Conservation (phyloP, 1,140 invertebrate species). For the fruit fly (Drosophila melanogaster) region DNA sequence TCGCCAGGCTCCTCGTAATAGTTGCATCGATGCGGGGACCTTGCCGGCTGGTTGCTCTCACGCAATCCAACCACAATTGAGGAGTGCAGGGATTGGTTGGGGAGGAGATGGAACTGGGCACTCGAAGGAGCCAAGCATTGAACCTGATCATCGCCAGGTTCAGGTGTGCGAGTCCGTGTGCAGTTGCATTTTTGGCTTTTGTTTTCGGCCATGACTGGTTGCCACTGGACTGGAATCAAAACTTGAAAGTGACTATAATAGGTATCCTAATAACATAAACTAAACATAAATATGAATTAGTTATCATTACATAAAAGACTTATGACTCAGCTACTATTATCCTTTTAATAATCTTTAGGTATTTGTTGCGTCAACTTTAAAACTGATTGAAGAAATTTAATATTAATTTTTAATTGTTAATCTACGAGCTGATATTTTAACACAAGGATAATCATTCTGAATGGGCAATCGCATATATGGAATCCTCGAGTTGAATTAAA, state of each 20-base stretch:
- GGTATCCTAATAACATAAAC: too few relatives aligned
- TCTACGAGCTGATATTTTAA: neutral
- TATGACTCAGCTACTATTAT: neutral
- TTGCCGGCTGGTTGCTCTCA: constrained; percentile 57
- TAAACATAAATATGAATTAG: too few relatives aligned
- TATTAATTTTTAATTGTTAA: too few relatives aligned
- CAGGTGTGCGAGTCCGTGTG: constrained; percentile 52
- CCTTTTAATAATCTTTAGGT: neutral
- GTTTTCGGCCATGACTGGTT: constrained; percentile 3
- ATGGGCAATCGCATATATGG: neutral
- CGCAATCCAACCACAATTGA: constrained; percentile 31
- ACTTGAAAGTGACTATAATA: neutral
- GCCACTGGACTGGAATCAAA: neutral
- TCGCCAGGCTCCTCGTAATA: constrained; percentile 40
- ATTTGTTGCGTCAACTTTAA: neutral
- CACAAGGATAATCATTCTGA: neutral
- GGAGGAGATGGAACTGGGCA: neutral
- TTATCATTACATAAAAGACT: too few relatives aligned
- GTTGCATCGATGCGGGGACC: constrained; percentile 36
- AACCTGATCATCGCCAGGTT: constrained; percentile 64
- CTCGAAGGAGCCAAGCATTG: constrained; percentile 54
- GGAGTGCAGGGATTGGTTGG: constrained; percentile 3
- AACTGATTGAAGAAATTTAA: neutral
- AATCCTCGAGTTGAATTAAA: neutral
- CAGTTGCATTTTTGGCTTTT: constrained; percentile 19